A percentile compares a stretch with the other conserved stretches of the same genome.
Evolutionary conservation across 2,113 vertebrate genomes (phyloP).

Genomic region (Choloepus hoffmanni): DNA sequence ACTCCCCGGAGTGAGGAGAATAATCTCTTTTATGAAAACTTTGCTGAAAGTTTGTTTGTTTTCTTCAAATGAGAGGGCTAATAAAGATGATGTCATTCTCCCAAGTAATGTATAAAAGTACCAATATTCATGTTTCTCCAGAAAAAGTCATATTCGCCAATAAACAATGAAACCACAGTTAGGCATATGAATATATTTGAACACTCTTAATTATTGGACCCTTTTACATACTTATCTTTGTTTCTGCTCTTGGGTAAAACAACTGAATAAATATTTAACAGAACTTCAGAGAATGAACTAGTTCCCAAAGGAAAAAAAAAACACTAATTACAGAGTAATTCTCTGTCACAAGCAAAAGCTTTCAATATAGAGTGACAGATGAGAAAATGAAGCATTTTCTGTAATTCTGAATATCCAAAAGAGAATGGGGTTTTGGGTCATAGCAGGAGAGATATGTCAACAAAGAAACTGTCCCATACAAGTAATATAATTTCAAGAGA

Average conservation of each 20-base stretch:
- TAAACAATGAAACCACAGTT: conserved; percentile 9
- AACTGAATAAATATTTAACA: conserved; percentile 43
- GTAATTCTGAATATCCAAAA: conserved; percentile 7
- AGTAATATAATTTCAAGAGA: neutral
- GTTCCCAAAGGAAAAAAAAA: neutral
- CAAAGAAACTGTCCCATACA: neutral
- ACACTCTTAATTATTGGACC: neutral
- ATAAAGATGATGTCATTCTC: conserved; percentile 43
- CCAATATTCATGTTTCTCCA: neutral
- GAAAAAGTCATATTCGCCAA: conserved; percentile 31
- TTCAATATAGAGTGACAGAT: neutral
- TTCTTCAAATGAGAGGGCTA: conserved; percentile 61
- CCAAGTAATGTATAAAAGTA: neutral
- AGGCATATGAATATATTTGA: conserved; percentile 30
- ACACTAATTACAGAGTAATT: conserved; percentile 41
- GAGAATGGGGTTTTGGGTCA: neutral
- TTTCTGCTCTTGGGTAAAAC: conserved; percentile 4
- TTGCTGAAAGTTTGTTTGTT: conserved; percentile 64
- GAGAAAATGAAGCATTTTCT: conserved; percentile 3
- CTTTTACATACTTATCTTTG: neutral
- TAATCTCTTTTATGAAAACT: conserved; percentile 58
- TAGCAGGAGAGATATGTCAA: neutral
- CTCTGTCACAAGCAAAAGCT: conserved; percentile 3
- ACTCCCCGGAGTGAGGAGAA: conserved; percentile 29
- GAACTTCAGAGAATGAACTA: conserved; percentile 28